Percentiles rank a stretch among this genome's conserved stretches.
phyloP scores from a whole-genome alignment of 2,797 vertebrate species.

The Knipowitschia caucasica region DNA sequence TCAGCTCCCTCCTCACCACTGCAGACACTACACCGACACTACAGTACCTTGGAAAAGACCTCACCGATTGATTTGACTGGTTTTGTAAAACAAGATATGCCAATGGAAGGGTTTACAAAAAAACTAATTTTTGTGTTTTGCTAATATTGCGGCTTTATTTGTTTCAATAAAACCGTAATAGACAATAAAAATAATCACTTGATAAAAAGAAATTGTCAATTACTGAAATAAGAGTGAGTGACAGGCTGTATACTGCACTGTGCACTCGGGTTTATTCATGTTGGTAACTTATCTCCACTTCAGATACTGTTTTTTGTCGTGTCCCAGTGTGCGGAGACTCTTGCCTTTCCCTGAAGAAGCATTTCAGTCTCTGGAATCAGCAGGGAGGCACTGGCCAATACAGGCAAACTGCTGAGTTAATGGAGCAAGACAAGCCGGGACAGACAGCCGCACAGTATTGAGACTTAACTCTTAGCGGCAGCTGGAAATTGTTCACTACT shows the following conservation, averaged over 20 bases:
- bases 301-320: conserved; percentile 29
- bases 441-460: conserved; percentile 50
- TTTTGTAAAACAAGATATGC: too few species aligned
- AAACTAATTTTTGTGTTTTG: too few species aligned
- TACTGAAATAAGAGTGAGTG: too few species aligned
- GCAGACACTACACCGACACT: too few species aligned
- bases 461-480: conserved; percentile 36
- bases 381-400: conserved; percentile 46
- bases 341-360: conserved; percentile 34
- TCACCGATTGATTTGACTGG: too few species aligned
- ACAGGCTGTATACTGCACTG: conserved; percentile 14
- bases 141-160: too few species aligned
- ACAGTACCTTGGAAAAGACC: too few species aligned
- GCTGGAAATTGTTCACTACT: conserved; percentile 23
- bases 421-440: conserved; percentile 54
- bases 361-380: conserved; percentile 49
- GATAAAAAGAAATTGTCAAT: too few species aligned
- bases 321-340: conserved; percentile 29
- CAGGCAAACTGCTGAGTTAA: conserved; percentile 60
- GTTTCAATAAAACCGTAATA: too few species aligned
- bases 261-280: conserved; percentile 17
- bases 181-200: too few species aligned
- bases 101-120: too few species aligned
- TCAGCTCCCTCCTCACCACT: too few species aligned
- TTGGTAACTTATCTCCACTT: conserved; percentile 2